Evolutionary conservation across 2,797 vertebrate species (phyloP).

Genomic region (Psittacula echo): DNA sequence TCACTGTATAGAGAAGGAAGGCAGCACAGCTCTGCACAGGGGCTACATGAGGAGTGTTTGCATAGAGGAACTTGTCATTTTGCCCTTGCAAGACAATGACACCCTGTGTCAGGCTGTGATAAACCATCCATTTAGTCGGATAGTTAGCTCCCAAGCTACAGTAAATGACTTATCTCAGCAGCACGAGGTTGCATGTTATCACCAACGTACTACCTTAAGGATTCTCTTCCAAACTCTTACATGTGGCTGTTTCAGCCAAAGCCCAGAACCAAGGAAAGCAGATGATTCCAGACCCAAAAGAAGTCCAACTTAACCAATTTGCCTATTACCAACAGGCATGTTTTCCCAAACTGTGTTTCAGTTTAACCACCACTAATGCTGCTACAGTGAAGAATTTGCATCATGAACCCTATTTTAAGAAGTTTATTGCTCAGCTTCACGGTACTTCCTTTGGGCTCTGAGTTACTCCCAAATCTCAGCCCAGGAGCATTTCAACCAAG

Average conservation of each 20-base stretch:
- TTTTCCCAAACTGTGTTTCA: not conserved
- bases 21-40: not conserved
- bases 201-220: not conserved
- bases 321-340: accelerated
- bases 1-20: not conserved
- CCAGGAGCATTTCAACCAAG: not conserved
- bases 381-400: not conserved
- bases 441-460: not conserved
- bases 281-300: not conserved
- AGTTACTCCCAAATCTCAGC: not conserved
- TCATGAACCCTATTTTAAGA: not conserved
- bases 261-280: not conserved
- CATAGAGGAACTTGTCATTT: not conserved
- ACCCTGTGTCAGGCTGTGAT: not conserved
- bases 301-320: not conserved
- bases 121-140: not conserved
- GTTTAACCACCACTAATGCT: not conserved
- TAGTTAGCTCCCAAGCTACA: not conserved
- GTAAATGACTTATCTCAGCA: not conserved
- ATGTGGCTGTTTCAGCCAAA: not conserved
- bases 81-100: not conserved
- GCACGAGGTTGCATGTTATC: not conserved
- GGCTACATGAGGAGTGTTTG: not conserved
- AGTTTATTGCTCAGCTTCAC: not conserved
- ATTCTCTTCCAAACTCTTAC: not conserved